Base-by-base conservation (phyloP, 2,888 invertebrate genomes). In the Agrotis puta region DNA sequence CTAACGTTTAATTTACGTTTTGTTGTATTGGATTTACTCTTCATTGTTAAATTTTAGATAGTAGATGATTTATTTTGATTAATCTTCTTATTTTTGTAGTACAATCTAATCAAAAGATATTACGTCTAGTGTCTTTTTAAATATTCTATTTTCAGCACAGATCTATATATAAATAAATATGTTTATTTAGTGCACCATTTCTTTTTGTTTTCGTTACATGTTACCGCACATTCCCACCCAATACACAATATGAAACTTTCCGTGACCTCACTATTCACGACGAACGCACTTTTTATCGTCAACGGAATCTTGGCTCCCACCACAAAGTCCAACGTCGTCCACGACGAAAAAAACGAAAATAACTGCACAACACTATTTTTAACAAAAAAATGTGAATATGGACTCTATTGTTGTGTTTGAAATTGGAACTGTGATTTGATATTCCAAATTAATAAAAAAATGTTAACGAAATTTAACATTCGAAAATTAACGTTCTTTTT, bases 141-240 rank as follows among this genome's bases (percentile, higher is more conserved):
- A 83, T 74, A 68, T 63, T 39, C 9, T 39, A 57, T 83, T 84
- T 83, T 68, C 86, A 89, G 87, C 88, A 84, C 77, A 74, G 74
- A 53, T 67, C 58, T 88, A 87, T 88, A 76, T 85, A 79, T 74
- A 68, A 77, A 67, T 84, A 78, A 86, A 87, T 92, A 92, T 92
- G 92, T 95, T 94, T 95, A 95, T 96, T 95, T 96, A 95, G 95
- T 95, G 95, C 94, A 95, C 95, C 93, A 90, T 96, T 95, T 94
- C 92, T 95, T 94, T 95, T 93, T 95, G 92, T 94, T 95, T 94
- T 94, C 92, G 92, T 96, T 96, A 93, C 96, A 96, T 96, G 96
- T 95, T 92, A 91, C 95, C 93, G 94, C 96, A 95, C 94, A 93
- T 92, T 93, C 94, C 95, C 92, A 93, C 91, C 95, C 94, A 92